A percentile compares a stretch with the other conserved stretches of the same genome.
phyloP scores from a whole-genome alignment of 2,797 vertebrate genomes.

The Cygnus olor region DNA sequence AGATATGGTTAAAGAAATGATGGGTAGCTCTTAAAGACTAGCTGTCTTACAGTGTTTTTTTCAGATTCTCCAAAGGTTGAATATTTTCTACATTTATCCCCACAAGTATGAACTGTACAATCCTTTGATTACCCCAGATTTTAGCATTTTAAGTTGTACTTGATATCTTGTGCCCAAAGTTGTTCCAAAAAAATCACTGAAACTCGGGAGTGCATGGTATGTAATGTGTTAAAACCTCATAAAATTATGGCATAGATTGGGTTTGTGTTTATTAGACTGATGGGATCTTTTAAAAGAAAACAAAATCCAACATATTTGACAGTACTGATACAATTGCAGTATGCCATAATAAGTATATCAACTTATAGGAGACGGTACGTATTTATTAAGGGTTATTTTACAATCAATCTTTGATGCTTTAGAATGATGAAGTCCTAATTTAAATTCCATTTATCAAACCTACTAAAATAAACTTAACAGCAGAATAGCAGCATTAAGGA shows the following conservation, averaged over 20 bases:
- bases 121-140: not conserved
- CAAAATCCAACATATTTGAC: not conserved
- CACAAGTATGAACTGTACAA: not conserved
- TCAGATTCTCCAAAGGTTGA: not conserved
- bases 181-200: not conserved
- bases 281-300: not conserved
- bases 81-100: not conserved
- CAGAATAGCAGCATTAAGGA: conserved; percentile 36
- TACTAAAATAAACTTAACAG: conserved; percentile 51
- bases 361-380: not conserved
- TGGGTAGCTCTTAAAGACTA: not conserved
- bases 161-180: not conserved
- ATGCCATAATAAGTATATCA: not conserved
- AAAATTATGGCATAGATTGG: not conserved
- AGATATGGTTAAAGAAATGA: not conserved
- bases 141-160: not conserved
- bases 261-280: not conserved
- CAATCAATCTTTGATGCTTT: conserved; percentile 35
- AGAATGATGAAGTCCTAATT: conserved; percentile 51
- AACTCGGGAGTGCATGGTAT: not conserved
- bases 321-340: not conserved
- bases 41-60: not conserved
- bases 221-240: not conserved
- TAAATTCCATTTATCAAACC: conserved; percentile 53
- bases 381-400: conserved; percentile 58